Base-by-base conservation (phyloP, 2,888 invertebrate species). In the Hoplodrina ambigua region DNA sequence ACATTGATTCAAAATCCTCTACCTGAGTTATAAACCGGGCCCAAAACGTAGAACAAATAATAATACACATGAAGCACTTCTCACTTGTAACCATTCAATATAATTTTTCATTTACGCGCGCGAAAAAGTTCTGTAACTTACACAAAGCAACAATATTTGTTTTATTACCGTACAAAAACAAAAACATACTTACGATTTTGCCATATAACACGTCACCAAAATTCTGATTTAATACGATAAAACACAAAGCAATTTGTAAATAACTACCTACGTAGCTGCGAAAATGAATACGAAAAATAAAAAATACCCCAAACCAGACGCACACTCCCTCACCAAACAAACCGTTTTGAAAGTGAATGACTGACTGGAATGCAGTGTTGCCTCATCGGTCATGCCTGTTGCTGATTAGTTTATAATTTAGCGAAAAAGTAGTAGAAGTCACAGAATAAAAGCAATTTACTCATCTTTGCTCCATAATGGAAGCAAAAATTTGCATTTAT, bases 1-100 rank as follows among this genome's bases (percentile, higher is more conserved):
- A 88, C 93, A 93, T 92, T 87, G 93, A 92, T 90, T 92, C 88
- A 88, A 90, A 92, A 90, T 85, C 85, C 74, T 86, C 89, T 94
- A 93, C 93, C 92, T 92, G 91, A 86, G 80, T 63, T 78, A 79
- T 74, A 84, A 86, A 81, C 76, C 70, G 76, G 62, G 74, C 77
- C 68, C 49, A 69, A 82, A 70, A 82, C 66, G 6, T 72, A 63
- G 75, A 77, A 71, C 58, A 82, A 86, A 86, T 85, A 86, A 85
- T 85, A 85, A 78, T 79, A 68, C 15, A 56, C 25, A 75, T 41
- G 25, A 50, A 68, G 59, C 25, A 63, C 25, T 56, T 1, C 2
- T 15, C 0, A 30, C 11, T 30, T 49, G 5, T 44, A 55, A 37
- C 13, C 1, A 56, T 52, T 25, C 3, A 41, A 52, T 54, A 56